phyloP scores from a whole-genome alignment of 2,888 invertebrate species.

The Thysanoteuthis rhombus region DNA sequence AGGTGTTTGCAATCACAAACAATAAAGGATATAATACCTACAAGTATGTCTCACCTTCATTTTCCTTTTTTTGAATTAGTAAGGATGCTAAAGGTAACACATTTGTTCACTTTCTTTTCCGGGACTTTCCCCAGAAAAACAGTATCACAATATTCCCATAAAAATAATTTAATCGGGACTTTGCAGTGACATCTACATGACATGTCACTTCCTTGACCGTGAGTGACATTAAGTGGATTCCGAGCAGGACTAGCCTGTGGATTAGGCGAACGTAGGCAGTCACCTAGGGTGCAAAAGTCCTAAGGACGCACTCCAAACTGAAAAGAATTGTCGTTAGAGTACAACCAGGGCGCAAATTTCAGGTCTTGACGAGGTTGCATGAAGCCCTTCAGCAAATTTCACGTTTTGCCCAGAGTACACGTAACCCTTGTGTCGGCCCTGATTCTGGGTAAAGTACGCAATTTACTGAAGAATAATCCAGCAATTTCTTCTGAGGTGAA shows the following conservation, averaged over 20 bases:
- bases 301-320: too few species aligned
- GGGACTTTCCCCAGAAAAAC: not conserved
- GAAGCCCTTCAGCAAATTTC: too few species aligned
- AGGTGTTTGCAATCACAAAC: not conserved
- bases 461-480: not conserved
- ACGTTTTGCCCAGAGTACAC: too few species aligned
- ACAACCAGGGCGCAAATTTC: too few species aligned
- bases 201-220: not conserved
- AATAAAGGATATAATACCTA: not conserved
- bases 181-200: not conserved
- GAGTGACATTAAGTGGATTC: not conserved
- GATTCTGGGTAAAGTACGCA: not conserved
- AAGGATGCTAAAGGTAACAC: not conserved
- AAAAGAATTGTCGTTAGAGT: too few species aligned
- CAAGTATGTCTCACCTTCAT: not conserved
- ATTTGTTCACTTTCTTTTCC: not conserved
- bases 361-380: too few species aligned
- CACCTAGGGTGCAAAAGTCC: too few species aligned
- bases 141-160: not conserved
- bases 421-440: too few species aligned
- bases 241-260: too few species aligned
- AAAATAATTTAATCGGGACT: not conserved
- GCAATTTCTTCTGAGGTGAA: not conserved
- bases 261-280: too few species aligned
- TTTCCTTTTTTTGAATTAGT: not conserved